These are phyloP conservation scores for Sclerodermus sp. DNA, from an alignment of 2,888 invertebrate species.

Conservation along the genomic window DNA sequence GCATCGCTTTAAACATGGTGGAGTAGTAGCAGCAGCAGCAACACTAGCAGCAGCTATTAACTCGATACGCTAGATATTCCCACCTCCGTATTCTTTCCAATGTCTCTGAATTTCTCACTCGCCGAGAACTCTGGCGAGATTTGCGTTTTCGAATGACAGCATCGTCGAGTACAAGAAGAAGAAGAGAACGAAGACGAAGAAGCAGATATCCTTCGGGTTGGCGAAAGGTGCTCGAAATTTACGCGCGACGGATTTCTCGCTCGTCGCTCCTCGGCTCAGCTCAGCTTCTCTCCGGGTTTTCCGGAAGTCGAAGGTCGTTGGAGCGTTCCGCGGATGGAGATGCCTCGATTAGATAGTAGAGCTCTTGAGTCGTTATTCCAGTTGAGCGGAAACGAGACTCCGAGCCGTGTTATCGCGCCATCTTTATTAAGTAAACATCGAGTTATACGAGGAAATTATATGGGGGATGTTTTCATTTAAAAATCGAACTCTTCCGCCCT, in stretches of 20 bases:
- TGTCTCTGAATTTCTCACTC: not conserved
- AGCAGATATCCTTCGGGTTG: not conserved
- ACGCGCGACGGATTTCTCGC: constrained; percentile 35
- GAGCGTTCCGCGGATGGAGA: constrained; percentile 25
- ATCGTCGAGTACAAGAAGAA: not conserved
- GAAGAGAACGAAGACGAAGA: constrained; percentile 8
- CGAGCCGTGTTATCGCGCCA: not conserved
- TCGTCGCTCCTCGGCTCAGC: constrained; percentile 31
- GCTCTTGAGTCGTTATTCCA: not conserved
- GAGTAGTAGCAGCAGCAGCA: too few relatives aligned
- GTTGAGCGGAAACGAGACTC: not conserved
- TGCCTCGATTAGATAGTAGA: constrained; percentile 30
- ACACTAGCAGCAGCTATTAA: too few relatives aligned
- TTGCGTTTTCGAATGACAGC: constrained; percentile 16
- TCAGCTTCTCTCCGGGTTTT: constrained; percentile 13
- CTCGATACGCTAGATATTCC: not conserved
- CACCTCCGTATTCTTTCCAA: not conserved
- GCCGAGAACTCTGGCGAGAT: not conserved
- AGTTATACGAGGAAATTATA: too few relatives aligned
- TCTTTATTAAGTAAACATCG: too few relatives aligned
- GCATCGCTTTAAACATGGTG: not conserved
- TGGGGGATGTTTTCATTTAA: too few relatives aligned
- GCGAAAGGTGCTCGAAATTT: constrained; percentile 16
- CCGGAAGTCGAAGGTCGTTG: constrained; percentile 22
- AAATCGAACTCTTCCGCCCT: too few relatives aligned